phyloP scores from a whole-genome alignment of 2,113 vertebrate species.

The Plectropomus leopardus region DNA sequence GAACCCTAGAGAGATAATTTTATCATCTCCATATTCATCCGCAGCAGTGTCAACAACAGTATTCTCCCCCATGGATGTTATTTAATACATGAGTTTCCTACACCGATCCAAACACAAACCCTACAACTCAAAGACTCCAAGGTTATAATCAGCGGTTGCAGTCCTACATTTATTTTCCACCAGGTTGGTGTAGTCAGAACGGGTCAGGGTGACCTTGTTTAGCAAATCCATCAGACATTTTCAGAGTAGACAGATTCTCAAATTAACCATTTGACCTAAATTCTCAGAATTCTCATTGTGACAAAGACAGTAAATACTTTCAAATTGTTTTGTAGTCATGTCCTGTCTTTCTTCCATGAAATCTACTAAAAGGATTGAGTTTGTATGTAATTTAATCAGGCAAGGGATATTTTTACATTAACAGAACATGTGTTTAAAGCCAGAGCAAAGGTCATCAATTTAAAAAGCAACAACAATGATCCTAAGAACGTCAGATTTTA shows the following conservation, averaged over 20 bases:
- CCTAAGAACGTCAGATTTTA: background rate
- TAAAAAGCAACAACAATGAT: background rate
- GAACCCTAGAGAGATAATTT: constrained; percentile 70
- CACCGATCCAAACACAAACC: constrained; percentile 30
- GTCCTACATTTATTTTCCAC: background rate
- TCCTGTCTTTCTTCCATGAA: background rate
- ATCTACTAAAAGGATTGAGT: background rate
- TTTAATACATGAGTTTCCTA: constrained; percentile 42
- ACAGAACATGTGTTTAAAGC: background rate
- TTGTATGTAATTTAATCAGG: background rate
- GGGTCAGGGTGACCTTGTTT: background rate
- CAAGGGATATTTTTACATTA: background rate
- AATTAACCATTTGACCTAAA: background rate
- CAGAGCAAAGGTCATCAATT: background rate
- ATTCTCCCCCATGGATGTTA: constrained; percentile 52
- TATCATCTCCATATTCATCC: constrained; percentile 71
- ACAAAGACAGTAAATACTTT: background rate
- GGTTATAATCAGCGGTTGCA: constrained; percentile 10
- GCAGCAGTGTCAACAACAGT: constrained; percentile 54
- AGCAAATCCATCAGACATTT: background rate
- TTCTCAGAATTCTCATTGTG: no score
- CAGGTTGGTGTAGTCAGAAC: background rate
- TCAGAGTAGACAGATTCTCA: background rate
- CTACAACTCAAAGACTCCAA: constrained; percentile 9
- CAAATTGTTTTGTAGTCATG: background rate